Conservation (phyloP, 1,140 invertebrate genomes). For the Araneus ventricosus region DNA sequence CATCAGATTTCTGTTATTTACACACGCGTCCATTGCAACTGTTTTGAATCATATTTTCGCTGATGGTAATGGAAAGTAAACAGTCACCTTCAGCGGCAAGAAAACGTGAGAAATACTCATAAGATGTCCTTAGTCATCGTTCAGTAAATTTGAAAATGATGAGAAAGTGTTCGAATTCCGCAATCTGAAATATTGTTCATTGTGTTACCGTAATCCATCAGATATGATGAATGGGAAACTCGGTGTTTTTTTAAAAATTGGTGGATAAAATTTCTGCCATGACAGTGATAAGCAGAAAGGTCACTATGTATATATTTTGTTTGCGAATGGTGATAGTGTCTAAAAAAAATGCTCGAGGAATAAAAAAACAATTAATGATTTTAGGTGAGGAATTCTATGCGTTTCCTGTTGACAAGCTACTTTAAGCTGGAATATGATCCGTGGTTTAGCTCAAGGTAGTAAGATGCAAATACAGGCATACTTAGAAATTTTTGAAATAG, state of each 20-base stretch:
- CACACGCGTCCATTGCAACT: not conserved
- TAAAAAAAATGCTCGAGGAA: not conserved
- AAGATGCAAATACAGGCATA: no score
- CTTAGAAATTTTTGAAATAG: no score
- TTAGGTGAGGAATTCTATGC: not conserved
- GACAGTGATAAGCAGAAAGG: not conserved
- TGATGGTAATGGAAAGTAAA: not conserved
- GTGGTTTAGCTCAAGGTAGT: no score
- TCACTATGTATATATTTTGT: not conserved
- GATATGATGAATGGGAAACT: not conserved
- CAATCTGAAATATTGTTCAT: not conserved
- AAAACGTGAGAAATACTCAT: not conserved
- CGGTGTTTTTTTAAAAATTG: not conserved
- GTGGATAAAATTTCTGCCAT: not conserved
- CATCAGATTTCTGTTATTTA: not conserved
- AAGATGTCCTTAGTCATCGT: not conserved
- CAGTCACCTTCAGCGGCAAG: not conserved
- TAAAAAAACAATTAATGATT: not conserved
- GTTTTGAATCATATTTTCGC: not conserved
- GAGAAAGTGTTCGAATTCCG: not conserved
- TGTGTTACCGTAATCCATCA: not conserved
- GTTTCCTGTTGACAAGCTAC: not conserved
- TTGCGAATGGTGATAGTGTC: not conserved
- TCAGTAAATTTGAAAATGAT: not conserved
- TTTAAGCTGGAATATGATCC: no score